Conservation (phyloP, 2,888 invertebrate species). For the Dolomedes plantarius region DNA sequence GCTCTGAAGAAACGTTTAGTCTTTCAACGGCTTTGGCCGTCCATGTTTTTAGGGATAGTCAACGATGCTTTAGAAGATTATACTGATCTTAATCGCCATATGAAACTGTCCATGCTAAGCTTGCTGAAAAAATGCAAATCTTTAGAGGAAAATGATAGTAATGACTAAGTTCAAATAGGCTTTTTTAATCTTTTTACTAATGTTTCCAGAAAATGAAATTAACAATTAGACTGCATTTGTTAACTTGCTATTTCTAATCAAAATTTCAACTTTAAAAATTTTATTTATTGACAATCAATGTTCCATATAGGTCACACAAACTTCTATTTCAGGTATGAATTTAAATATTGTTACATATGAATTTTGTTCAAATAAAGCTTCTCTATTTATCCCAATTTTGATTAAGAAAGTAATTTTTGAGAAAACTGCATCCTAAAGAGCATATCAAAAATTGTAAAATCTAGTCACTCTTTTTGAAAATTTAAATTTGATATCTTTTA, state of each 20-base stretch:
- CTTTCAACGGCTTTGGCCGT: slow-evolving; percentile 71
- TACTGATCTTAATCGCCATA: slow-evolving; percentile 68
- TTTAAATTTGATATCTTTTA: not conserved
- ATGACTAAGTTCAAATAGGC: slow-evolving; percentile 36
- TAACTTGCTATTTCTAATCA: slow-evolving; percentile 56
- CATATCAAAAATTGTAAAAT: slow-evolving; percentile 13
- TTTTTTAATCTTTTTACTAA: slow-evolving; percentile 52
- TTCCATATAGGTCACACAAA: slow-evolving; percentile 43
- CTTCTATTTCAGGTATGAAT: slow-evolving; percentile 59
- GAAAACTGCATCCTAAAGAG: not conserved
- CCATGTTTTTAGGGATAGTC: slow-evolving; percentile 68
- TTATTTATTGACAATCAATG: slow-evolving; percentile 66
- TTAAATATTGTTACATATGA: slow-evolving; percentile 65
- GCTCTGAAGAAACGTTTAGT: slow-evolving; percentile 67
- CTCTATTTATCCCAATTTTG: slow-evolving; percentile 66
- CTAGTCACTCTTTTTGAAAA: not conserved
- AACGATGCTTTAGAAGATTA: slow-evolving; percentile 70
- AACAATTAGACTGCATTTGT: slow-evolving; percentile 38
- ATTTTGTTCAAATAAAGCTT: slow-evolving; percentile 70
- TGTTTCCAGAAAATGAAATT: slow-evolving; percentile 35
- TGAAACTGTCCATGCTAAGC: slow-evolving; percentile 71
- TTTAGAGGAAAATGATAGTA: slow-evolving; percentile 61
- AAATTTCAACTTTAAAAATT: slow-evolving; percentile 20
- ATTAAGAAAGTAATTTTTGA: not conserved
- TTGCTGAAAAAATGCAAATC: slow-evolving; percentile 70